Evolutionary conservation across 2,113 vertebrate genomes (phyloP), one percentile per base, ranked within the genome.

Genomic region (Etheostoma cragini): DNA sequence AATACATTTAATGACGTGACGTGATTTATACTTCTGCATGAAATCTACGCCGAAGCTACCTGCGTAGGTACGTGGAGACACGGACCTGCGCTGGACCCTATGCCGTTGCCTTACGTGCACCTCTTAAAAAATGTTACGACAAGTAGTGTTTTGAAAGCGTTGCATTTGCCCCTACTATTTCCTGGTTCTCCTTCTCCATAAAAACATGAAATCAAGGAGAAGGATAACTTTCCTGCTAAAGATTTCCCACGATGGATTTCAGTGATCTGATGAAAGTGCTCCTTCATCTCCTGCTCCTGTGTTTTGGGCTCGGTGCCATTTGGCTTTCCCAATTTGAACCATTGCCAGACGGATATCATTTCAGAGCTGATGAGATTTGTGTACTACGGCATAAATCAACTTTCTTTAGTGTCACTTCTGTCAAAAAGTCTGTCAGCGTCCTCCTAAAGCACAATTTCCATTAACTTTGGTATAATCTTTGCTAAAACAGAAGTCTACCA

Each of bases 261-360:
- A 83, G 22, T 21, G 80, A 81, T 77, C 63, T 83, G 67, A 78
- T 88, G 69, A 85, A 87, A 89, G 79, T 76, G 56, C 50, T 64
- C 72, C 72, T 89, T 79, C 72, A 33, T 71, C 66, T 61, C 49
- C 38, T 45, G 45, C 53, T 38, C 58, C 58, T 70, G 21, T 8
- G 0, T 79, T 22, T 76, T 67, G 69, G 78, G 76, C 83, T 82
- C 65, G 11, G 35, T 84, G 71, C 66, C 85, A 85, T 57, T 53
- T 38, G 45, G 76, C 76, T 76, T 75, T 78, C 45, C 85, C 75
- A 24, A 30, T 81, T 85, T 85, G 66, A 88, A 66, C 33, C 62
- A 5, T 13, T 0, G 72, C 84, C 88, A 90, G 78, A 79, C 69
- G 22, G 76, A 57, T 73, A 74, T 91, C 16, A 80, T 84, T 87